phyloP scores from a whole-genome alignment of 2,797 vertebrate genomes.

The Poeciliopsis presidionis region DNA sequence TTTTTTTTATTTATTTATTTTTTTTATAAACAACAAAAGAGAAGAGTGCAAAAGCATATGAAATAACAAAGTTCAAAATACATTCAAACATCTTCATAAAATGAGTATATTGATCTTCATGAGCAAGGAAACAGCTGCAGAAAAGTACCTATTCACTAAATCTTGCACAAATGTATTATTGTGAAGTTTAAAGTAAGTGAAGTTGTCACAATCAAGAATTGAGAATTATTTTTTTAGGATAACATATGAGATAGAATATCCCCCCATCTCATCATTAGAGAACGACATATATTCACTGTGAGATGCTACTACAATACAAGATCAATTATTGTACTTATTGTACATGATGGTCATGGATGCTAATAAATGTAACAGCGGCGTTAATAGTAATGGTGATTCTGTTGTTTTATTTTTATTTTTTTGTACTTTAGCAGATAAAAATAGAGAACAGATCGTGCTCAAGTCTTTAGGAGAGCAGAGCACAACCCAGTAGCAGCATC shows the following conservation, averaged over 20 bases:
- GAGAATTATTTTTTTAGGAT: background rate
- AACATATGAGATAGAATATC: background rate
- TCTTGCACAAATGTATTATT: background rate
- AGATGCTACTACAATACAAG: background rate
- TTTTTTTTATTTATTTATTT: no score
- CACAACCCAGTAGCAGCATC: background rate
- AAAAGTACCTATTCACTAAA: background rate
- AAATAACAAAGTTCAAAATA: background rate
- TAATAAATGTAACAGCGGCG: background rate
- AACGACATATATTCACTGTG: background rate
- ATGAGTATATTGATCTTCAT: background rate
- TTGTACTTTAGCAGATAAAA: background rate
- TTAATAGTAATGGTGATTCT: background rate
- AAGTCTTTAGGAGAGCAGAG: background rate
- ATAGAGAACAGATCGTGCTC: background rate
- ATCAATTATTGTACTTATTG: background rate
- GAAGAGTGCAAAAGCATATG: no score
- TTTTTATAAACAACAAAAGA: no score
- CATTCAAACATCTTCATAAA: background rate
- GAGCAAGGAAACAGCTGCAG: background rate
- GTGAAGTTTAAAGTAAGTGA: background rate
- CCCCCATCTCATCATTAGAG: background rate
- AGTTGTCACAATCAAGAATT: background rate
- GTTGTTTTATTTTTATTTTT: background rate
- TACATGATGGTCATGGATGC: background rate